Evolutionary conservation across 1,140 invertebrate genomes (phyloP).

Genomic region (Hydropsyche tenuis): DNA sequence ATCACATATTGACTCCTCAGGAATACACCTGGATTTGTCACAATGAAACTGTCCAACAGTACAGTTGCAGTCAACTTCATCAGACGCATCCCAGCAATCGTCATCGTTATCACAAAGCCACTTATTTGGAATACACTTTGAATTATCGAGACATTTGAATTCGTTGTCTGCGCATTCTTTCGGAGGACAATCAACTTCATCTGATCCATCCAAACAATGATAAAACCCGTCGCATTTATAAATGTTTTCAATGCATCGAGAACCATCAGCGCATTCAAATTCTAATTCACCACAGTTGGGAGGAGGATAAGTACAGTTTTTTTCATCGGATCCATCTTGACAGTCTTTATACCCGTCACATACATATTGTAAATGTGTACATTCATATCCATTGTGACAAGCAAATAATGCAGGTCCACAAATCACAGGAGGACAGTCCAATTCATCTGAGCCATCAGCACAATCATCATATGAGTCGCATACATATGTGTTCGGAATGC

Average conservation of each 20-base stretch:
- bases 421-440: background rate
- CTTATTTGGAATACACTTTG: constrained; percentile 71
- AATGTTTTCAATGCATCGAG: background rate
- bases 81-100: constrained; percentile 67
- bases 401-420: too few relatives aligned
- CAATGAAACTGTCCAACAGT: background rate
- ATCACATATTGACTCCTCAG: too few relatives aligned
- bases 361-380: too few relatives aligned
- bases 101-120: constrained; percentile 77
- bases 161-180: constrained; percentile 52
- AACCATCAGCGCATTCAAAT: background rate
- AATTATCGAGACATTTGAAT: constrained; percentile 56
- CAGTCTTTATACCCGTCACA: constrained; percentile 1
- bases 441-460: background rate
- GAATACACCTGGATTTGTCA: background rate
- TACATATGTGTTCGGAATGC: background rate
- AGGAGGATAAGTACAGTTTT: background rate
- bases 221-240: background rate
- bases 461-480: background rate
- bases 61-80: constrained; percentile 54
- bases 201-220: background rate
- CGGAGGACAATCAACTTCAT: background rate
- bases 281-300: background rate
- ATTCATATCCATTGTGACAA: too few relatives aligned
- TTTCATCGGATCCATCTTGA: background rate